Conservation (phyloP, 1,140 invertebrate genomes). For the Drosophila rhopaloa region DNA sequence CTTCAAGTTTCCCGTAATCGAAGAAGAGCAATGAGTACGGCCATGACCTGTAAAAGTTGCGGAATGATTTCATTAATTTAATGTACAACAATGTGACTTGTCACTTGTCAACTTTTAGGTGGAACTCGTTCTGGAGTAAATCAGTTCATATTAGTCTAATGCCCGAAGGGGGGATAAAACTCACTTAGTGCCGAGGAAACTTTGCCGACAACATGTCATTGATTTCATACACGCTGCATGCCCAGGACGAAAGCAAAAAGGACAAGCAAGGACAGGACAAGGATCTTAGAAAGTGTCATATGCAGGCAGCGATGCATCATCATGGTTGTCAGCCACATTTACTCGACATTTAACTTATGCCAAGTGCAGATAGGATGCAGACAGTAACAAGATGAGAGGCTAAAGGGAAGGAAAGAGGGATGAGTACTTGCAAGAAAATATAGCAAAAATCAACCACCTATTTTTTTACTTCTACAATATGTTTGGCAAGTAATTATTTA, state of each 20-base stretch:
- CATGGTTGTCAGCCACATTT: slow-evolving; percentile 69
- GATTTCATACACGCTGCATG: slow-evolving; percentile 64
- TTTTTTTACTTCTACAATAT: too few relatives aligned
- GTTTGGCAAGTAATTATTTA: too few relatives aligned
- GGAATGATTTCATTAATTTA: slow-evolving; percentile 79
- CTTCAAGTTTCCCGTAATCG: slow-evolving; percentile 58
- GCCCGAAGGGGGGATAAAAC: slow-evolving; percentile 32
- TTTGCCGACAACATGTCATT: slow-evolving; percentile 71
- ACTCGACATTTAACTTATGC: slow-evolving; percentile 77
- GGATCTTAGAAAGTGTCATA: slow-evolving; percentile 45
- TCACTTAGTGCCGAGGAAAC: slow-evolving; percentile 64
- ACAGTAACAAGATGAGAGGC: slow-evolving; percentile 11
- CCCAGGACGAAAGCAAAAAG: slow-evolving; percentile 35
- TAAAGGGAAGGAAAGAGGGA: not conserved
- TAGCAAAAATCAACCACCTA: too few relatives aligned
- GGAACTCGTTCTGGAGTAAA: slow-evolving; percentile 24
- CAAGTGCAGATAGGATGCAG: slow-evolving; percentile 51
- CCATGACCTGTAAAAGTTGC: slow-evolving; percentile 41
- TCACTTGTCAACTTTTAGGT: slow-evolving; percentile 77
- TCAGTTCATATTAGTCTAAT: slow-evolving; percentile 74
- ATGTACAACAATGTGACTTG: slow-evolving; percentile 78
- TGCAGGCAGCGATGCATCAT: slow-evolving; percentile 51
- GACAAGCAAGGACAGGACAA: slow-evolving; percentile 44
- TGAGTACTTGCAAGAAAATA: too few relatives aligned
- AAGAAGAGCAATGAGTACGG: slow-evolving; percentile 16